These are phyloP conservation scores for Cataglyphis hispanica DNA, from an alignment of 1,140 invertebrate genomes.

Conservation along the genomic window DNA sequence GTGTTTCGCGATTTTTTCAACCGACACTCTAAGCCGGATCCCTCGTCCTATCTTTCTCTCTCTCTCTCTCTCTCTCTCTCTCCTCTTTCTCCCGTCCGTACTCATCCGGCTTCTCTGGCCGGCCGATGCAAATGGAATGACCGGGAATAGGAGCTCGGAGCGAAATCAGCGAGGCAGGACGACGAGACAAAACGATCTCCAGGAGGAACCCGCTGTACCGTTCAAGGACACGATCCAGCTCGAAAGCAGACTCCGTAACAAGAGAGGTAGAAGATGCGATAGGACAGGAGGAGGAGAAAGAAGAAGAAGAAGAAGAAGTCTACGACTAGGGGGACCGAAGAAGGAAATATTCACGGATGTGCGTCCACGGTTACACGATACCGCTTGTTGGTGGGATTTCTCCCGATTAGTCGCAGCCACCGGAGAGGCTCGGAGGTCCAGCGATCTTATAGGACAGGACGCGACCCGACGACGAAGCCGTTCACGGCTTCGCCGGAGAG, in stretches of 20 bases:
- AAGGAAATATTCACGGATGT: slow-evolving; percentile 38
- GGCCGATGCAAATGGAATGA: slow-evolving; percentile 78
- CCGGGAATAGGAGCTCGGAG: slow-evolving; percentile 59
- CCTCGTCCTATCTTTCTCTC: neutral
- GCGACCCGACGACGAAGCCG: neutral
- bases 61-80: neutral
- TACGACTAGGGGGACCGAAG: slow-evolving; percentile 9
- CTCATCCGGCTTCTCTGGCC: slow-evolving; percentile 70
- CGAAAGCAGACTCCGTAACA: slow-evolving; percentile 73
- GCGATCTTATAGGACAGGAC: slow-evolving; percentile 17
- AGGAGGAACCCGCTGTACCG: slow-evolving; percentile 66
- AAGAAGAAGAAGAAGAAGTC: neutral
- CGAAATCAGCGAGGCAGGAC: slow-evolving; percentile 57
- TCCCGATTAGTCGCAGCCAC: slow-evolving; percentile 56
- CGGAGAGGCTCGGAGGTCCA: slow-evolving; percentile 42
- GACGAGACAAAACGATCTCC: slow-evolving; percentile 55
- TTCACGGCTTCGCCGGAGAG: neutral
- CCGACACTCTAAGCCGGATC: slow-evolving; percentile 34
- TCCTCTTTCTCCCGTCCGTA: neutral
- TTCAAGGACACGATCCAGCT: slow-evolving; percentile 79
- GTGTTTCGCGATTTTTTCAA: slow-evolving; percentile 53
- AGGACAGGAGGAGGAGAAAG: neutral
- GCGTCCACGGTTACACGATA: slow-evolving; percentile 66
- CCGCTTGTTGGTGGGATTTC: slow-evolving; percentile 61
- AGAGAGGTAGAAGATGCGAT: slow-evolving; percentile 66